These are phyloP conservation scores for Corythornis vintsioides DNA, from an alignment of 2,113 vertebrate species.

Conservation along the genomic window DNA sequence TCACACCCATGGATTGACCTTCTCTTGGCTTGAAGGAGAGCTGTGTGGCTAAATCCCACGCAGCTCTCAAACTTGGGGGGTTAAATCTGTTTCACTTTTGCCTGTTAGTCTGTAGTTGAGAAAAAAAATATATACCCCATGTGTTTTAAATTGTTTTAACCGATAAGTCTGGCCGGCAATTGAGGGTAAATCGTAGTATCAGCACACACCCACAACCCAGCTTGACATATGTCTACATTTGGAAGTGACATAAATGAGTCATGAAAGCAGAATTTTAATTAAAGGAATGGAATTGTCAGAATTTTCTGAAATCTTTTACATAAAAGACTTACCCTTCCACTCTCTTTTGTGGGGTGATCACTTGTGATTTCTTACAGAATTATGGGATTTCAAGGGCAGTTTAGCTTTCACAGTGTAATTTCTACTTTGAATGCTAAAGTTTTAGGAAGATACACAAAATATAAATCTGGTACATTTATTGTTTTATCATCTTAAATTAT, in stretches of 20 bases:
- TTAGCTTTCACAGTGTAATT: background rate
- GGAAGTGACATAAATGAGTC: conserved; percentile 31
- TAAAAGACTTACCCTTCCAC: background rate
- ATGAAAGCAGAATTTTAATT: conserved; percentile 30
- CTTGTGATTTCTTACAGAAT: background rate
- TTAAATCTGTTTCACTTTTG: conserved; percentile 18
- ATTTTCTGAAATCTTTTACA: background rate
- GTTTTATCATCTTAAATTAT: conserved; percentile 7
- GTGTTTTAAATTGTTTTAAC: conserved; percentile 57
- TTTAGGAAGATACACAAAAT: background rate
- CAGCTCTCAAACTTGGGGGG: conserved; percentile 19
- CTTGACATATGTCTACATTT: background rate
- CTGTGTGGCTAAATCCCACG: background rate
- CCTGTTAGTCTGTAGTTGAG: conserved; percentile 13
- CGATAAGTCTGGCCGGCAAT: conserved; percentile 57
- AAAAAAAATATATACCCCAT: conserved; percentile 4
- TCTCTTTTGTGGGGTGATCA: background rate
- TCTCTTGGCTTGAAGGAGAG: conserved; percentile 4
- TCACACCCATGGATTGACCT: conserved; percentile 40
- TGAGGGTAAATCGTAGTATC: conserved; percentile 44
- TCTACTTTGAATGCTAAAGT: background rate
- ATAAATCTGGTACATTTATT: background rate
- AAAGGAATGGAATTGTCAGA: conserved; percentile 23
- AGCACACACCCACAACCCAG: conserved; percentile 9
- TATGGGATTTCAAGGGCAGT: background rate